These are phyloP conservation scores for Lycocorax pyrrhopterus DNA, from an alignment of 2,113 vertebrate species.

Conservation along the genomic window DNA sequence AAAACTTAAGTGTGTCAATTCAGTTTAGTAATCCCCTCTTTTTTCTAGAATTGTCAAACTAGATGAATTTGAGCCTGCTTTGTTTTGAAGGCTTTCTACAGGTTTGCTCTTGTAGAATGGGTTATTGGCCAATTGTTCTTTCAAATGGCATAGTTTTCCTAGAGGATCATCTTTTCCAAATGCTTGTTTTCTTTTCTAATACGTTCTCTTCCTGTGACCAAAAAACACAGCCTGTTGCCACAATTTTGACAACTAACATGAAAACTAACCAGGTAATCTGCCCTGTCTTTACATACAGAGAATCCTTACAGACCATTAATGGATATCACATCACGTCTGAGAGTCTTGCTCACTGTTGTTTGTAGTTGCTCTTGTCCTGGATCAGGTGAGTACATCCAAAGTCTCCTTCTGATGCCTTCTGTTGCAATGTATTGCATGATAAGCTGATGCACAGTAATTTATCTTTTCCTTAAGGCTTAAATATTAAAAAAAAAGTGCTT, in stretches of 20 bases:
- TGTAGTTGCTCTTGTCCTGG: neutral
- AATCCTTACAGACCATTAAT: neutral
- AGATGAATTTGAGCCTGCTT: neutral
- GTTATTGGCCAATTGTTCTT: neutral
- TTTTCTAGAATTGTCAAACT: neutral
- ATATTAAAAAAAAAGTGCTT: neutral
- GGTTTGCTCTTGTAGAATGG: neutral
- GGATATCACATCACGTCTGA: neutral
- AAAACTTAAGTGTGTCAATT: neutral
- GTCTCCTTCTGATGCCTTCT: neutral
- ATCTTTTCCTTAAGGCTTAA: neutral
- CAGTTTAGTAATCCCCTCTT: neutral
- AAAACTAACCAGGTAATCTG: neutral
- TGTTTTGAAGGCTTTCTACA: neutral
- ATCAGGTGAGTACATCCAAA: neutral
- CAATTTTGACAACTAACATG: neutral
- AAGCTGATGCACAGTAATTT: neutral
- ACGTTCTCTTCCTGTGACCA: neutral
- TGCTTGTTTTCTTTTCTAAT: neutral
- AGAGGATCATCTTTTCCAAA: neutral
- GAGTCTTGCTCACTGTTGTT: neutral
- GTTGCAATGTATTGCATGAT: neutral
- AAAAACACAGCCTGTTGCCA: neutral
- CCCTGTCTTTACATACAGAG: neutral
- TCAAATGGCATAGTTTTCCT: neutral